A percentile compares a stretch with the other conserved stretches of the same genome.
Conservation (phyloP, 2,113 vertebrate genomes). For the Chauna torquata region DNA sequence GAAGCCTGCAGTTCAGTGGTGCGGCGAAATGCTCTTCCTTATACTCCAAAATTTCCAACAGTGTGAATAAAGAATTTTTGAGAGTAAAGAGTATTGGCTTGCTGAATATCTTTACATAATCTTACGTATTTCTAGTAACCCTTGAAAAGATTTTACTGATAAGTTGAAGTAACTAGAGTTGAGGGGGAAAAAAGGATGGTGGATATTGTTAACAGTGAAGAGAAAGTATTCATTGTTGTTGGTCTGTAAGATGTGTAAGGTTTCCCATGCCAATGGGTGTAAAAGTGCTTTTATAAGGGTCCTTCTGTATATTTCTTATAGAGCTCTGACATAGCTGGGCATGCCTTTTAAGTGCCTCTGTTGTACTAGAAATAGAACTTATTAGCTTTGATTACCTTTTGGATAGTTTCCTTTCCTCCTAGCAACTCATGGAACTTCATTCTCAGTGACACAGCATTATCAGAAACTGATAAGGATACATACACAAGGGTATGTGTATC, state of each 20-base stretch:
- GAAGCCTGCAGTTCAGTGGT: background rate
- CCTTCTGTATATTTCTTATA: background rate
- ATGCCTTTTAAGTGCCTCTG: background rate
- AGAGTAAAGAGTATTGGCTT: background rate
- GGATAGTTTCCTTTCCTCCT: background rate
- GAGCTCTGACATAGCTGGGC: background rate
- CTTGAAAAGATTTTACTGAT: background rate
- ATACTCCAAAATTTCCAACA: background rate
- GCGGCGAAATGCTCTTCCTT: background rate
- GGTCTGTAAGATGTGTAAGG: background rate
- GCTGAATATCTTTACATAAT: background rate
- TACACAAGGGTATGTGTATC: too few species aligned
- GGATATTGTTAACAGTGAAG: background rate
- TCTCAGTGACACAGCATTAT: background rate
- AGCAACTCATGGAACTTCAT: background rate
- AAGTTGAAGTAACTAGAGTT: background rate
- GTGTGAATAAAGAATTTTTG: background rate
- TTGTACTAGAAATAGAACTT: background rate
- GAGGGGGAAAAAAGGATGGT: background rate
- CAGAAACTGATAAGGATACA: too few species aligned
- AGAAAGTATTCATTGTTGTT: background rate
- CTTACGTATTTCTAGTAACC: background rate
- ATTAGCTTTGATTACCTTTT: background rate
- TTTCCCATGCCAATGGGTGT: background rate
- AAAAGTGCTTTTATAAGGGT: background rate